Base-by-base conservation (phyloP, 1,140 invertebrate species). In the Trichogramma pretiosum region DNA sequence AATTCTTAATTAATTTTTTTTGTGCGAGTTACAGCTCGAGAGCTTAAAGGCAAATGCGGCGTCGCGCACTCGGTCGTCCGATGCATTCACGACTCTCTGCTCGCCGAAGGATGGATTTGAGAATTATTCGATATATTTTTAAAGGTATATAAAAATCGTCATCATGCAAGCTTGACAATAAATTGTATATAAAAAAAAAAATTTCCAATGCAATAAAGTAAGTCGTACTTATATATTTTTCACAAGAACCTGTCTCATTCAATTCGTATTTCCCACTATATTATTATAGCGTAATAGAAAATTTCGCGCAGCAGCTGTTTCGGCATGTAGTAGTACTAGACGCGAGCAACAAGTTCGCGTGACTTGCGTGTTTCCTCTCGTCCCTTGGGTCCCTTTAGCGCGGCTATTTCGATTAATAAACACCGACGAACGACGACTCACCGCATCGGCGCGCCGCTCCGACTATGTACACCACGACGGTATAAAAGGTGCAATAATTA, bases 21-120 rank as follows among this genome's bases (percentile, higher is more conserved):
- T n/a, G n/a, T n/a, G n/a, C n/a, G n/a, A n/a, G n/a, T n/a, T n/a
- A n/a, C n/a, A n/a, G n/a, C n/a, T n/a, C 18, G 28, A 18, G 14
- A 3, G 16, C n/a, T n/a, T n/a, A n/a, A 30, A 24, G 7, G 26
- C 11, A 49, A 49, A 11, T 49, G 47, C 14, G 26, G 40, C 5
- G 24, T 49, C 2, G 47, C 47, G 7, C 47, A 49, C 19, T 43
- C 40, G 8, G 40, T 49, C 10, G 47, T 49, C 3, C 35, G 34
- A 22, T 49, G 47, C 22, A 49, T 49, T 19, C 47, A 49, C 23
- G 40, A 49, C 8, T 39, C 42, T 26, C 11, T 49, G 13, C 39
- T 39, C 35, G 30, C 37, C 16, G 47, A 49, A 37, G 47, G 47
- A 10, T 49, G 47, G 47, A 49, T 49, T 32, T 49, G 38, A 23